Conservation (phyloP, 2,888 invertebrate genomes). For the Cryptocephalus moraei region DNA sequence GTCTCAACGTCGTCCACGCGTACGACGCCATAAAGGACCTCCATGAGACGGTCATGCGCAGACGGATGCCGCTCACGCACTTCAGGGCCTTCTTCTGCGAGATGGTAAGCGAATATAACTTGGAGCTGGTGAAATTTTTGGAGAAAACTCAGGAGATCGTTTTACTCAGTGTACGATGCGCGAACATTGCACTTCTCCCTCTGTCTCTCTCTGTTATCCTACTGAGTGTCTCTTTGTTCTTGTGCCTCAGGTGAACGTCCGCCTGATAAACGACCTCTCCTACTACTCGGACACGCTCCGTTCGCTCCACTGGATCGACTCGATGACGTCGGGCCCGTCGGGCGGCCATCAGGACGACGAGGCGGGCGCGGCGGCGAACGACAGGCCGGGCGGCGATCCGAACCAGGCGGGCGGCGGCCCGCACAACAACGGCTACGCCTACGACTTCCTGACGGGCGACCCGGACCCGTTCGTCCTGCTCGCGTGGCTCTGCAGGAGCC, state of each 20-base stretch:
- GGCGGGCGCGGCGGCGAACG: no score
- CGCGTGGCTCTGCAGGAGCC: conserved; percentile 53
- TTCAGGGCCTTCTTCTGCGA: conserved; percentile 66
- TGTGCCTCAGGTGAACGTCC: conserved; percentile 47
- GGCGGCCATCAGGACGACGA: no score
- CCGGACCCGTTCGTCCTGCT: conserved; percentile 55
- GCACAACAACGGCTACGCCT: conserved; percentile 23
- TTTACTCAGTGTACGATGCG: no score
- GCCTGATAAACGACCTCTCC: conserved; percentile 45
- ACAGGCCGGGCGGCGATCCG: no score
- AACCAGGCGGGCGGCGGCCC: no score
- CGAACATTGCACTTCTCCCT: no score
- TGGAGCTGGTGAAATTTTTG: no score
- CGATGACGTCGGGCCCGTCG: conserved; percentile 18
- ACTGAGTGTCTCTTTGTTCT: no score
- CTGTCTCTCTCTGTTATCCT: no score
- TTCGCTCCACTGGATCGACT: conserved; percentile 54
- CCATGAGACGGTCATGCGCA: conserved; percentile 51
- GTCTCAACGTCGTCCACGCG: conserved; percentile 56
- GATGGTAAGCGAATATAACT: conserved; percentile 43
- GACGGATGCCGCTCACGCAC: conserved; percentile 62
- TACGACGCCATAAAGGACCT: conserved; percentile 54
- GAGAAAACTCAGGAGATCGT: no score
- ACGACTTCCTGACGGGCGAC: conserved; percentile 19
- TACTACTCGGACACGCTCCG: conserved; percentile 44